Percentiles rank a stretch among this genome's conserved stretches.
Conservation (phyloP, 53 echinoderm and acorn worm species). For the Holothuria scabra region DNA sequence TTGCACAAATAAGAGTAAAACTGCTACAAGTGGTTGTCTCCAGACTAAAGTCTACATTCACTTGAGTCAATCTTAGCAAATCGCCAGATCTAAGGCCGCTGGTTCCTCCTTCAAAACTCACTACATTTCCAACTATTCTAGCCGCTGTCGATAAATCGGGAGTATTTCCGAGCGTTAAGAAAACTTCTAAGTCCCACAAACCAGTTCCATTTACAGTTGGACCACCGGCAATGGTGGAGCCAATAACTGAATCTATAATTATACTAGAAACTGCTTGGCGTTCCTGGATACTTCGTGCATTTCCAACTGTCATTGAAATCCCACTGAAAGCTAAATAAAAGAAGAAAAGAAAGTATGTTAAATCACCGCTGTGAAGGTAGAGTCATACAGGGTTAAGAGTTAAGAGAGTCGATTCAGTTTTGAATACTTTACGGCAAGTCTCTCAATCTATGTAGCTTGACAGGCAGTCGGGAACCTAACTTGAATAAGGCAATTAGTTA, state of each 20-base stretch:
- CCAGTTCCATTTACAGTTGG: background rate
- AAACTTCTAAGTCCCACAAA: conserved; percentile 13
- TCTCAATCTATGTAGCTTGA: no score
- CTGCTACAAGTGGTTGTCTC: background rate
- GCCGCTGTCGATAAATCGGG: background rate
- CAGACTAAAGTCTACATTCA: background rate
- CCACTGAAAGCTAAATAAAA: background rate
- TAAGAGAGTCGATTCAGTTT: no score
- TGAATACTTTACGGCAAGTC: no score
- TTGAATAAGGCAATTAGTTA: no score
- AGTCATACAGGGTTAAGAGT: no score
- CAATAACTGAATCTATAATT: background rate
- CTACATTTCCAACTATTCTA: background rate
- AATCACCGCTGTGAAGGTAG: no score
- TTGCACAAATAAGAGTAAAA: background rate
- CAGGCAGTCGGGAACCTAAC: no score
- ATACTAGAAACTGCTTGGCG: background rate
- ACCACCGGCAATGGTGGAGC: conserved; percentile 14
- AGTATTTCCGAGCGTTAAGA: background rate
- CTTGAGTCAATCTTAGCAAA: background rate
- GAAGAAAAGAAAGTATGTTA: background rate
- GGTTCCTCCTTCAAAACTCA: no score
- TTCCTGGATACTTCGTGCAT: background rate
- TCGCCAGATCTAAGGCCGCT: background rate
- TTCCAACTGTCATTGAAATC: background rate